Evolutionary conservation across 2,888 invertebrate genomes (phyloP), one percentile per base, ranked within the genome.

Genomic region (Microctonus aethiopoides): DNA sequence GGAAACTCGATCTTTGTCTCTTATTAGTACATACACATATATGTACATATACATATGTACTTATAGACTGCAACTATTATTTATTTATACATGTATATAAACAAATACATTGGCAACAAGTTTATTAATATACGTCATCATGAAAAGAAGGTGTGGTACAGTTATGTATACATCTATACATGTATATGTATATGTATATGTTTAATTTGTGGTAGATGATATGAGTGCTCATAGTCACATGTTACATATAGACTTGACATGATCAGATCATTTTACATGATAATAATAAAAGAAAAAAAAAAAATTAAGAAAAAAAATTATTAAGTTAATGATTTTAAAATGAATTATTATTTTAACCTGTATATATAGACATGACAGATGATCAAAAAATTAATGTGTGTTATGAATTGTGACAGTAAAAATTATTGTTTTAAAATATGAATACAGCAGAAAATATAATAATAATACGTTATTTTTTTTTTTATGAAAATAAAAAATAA

Each of bases 1-100:
- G 51, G 67, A 67, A 67, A 67, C 67, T 67, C 67, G 59, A 67
- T 67, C 67, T 67, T 67, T 67, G 59, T 67, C 59, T 67, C 59
- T 60, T 41, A 46, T 52, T 46, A 54, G 11, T 51, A 5, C 29
- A 51, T 63, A 2, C 9, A 7, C 34, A 20, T 34, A 20, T 36
- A 59, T 16, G 1, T 59, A 11, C 6, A 20, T 20, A 22, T 59
- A 32, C 2, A 13, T 4, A 39, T 46, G 41, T 24, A 5, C 29
- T 34, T n/a, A 57, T 57, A 57, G 57, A 57, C 57, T 13, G 7
- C 54, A 10, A 29, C 22, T 39, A n/a, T 24, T 51, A 16, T 29
- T 24, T 26, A n/a, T 46, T 3, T 20, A 29, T 7, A 3, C 6
- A 29, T 51, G 11, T 13, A 29, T 51, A 29, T n/a, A 41, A 6